These are phyloP conservation scores for Lampris megalopsis DNA, from an alignment of 2,113 vertebrate species.

Conservation along the genomic window DNA sequence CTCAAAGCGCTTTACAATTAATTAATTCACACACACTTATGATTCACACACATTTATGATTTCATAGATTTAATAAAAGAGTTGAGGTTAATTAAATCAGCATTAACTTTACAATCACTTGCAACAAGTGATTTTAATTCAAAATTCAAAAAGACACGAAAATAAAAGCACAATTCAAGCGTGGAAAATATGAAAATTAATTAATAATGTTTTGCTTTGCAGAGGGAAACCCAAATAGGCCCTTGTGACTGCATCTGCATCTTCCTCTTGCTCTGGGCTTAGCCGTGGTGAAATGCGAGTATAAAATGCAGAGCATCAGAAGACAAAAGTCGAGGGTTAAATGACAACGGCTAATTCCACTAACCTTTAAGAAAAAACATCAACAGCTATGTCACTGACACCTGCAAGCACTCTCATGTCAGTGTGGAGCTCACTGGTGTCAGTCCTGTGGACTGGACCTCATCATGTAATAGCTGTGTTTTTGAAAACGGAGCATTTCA, in stretches of 20 bases:
- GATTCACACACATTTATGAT: no score
- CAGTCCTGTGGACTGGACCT: slow-evolving; percentile 37
- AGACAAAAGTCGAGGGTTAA: slow-evolving; percentile 50
- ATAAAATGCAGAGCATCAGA: slow-evolving; percentile 4
- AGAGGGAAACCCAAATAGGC: background rate
- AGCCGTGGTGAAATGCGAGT: slow-evolving; percentile 15
- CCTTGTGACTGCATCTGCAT: background rate
- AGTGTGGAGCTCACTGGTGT: background rate
- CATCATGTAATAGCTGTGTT: slow-evolving; percentile 9
- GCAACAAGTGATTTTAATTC: background rate
- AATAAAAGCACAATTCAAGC: background rate
- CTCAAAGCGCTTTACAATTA: no score
- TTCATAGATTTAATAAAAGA: no score
- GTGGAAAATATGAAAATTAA: background rate
- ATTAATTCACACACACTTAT: no score
- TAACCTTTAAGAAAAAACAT: slow-evolving; percentile 51
- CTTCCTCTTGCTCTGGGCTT: slow-evolving; percentile 2
- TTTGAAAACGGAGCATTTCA: background rate
- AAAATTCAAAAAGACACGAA: background rate
- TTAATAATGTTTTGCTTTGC: background rate
- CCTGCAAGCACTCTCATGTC: background rate
- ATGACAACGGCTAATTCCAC: slow-evolving; percentile 53
- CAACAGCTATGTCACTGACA: slow-evolving; percentile 23
- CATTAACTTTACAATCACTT: no score
- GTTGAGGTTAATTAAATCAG: background rate